phyloP scores from a whole-genome alignment of 2,888 invertebrate species.

The Omphaloscelis lunosa region DNA sequence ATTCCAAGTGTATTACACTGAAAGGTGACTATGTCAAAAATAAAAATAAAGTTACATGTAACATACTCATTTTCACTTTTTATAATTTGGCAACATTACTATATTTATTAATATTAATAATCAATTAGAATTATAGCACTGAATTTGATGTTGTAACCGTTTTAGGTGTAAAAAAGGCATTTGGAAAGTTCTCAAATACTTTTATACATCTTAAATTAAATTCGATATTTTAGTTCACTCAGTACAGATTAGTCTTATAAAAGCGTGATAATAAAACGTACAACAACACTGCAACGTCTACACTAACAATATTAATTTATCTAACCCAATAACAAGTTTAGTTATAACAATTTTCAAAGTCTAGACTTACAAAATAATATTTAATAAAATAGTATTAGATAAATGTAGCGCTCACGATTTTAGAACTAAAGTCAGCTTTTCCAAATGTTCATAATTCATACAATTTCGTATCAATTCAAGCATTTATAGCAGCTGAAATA shows the following conservation, averaged over 20 bases:
- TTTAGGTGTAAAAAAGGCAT: too few species aligned
- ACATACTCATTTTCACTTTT: too few species aligned
- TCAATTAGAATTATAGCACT: too few species aligned
- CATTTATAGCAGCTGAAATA: conserved; percentile 25
- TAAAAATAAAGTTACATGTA: too few species aligned
- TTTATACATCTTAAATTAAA: too few species aligned
- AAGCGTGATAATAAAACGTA: background rate
- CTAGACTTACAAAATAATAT: conserved; percentile 1
- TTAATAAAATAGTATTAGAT: conserved; percentile 30
- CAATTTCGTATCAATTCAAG: conserved; percentile 17
- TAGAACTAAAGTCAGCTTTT: conserved; percentile 31
- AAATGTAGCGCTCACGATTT: background rate
- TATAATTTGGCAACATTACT: too few species aligned
- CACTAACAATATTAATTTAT: background rate
- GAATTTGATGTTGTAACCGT: too few species aligned
- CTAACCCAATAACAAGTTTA: background rate
- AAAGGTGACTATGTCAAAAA: too few species aligned
- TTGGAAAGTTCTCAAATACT: too few species aligned
- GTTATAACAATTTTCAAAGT: conserved; percentile 14
- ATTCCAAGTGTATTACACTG: too few species aligned
- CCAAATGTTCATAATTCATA: conserved; percentile 26
- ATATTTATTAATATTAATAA: too few species aligned
- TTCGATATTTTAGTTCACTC: too few species aligned
- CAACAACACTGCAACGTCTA: background rate
- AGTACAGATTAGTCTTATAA: background rate